These are phyloP conservation scores for Chloropsis hardwickii DNA, from an alignment of 2,113 vertebrate genomes.

Conservation along the genomic window DNA sequence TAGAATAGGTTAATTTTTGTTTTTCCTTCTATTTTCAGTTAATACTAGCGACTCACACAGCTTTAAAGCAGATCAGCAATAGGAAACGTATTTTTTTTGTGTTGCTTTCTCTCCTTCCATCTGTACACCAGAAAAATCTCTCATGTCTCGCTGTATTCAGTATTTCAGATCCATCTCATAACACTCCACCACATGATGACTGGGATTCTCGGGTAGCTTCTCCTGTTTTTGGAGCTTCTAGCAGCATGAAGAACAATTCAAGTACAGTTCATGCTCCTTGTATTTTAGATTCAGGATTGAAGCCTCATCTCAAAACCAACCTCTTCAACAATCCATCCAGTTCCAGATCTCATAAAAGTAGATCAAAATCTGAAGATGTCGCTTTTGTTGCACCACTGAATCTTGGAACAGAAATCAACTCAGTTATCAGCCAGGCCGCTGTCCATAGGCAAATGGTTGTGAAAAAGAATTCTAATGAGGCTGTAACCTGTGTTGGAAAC, in stretches of 20 bases:
- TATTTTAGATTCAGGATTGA: conserved; percentile 68
- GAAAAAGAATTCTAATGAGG: conserved; percentile 54
- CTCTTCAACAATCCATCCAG: conserved; percentile 51
- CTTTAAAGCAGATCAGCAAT: background rate
- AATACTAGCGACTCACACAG: background rate
- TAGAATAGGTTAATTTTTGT: background rate
- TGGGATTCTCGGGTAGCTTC: conserved; percentile 64
- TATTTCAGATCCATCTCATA: conserved; percentile 66
- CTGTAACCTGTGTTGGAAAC: conserved; percentile 1
- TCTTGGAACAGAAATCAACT: conserved; percentile 49
- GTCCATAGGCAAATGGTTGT: conserved; percentile 57
- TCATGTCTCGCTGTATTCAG: conserved; percentile 63
- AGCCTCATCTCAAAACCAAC: conserved; percentile 55
- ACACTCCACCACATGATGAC: conserved; percentile 45
- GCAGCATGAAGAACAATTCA: conserved; percentile 57
- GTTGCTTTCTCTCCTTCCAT: background rate
- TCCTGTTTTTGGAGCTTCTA: conserved; percentile 76
- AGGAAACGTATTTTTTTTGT: background rate
- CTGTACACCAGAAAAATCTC: background rate
- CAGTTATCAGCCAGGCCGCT: conserved; percentile 61
- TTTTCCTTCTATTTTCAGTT: background rate
- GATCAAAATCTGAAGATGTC: conserved; percentile 73
- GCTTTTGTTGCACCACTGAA: conserved; percentile 59
- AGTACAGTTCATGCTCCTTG: conserved; percentile 71
- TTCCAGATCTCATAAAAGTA: conserved; percentile 65